Base-by-base conservation (phyloP, 1,140 invertebrate species). In the Gonatopus flavifemur region DNA sequence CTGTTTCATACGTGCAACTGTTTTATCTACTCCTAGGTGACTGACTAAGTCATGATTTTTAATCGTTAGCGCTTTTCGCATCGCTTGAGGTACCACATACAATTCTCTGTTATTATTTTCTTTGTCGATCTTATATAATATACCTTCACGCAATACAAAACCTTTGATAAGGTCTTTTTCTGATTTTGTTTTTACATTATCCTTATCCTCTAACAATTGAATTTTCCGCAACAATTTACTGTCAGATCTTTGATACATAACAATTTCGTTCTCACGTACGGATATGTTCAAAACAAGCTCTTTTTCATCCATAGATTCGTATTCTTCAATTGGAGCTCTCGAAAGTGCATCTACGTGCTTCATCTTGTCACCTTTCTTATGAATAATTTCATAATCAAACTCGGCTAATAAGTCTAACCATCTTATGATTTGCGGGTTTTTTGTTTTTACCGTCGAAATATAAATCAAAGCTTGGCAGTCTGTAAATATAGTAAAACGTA, bases 121-220 rank as follows among this genome's bases (percentile, higher is more conserved):
- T n/a, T n/a, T n/a, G n/a, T n/a, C n/a, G 3, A 44, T 44, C 13
- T 50, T 31, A 45, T 54, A 51, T 18, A 45, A 54, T 43, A 49
- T 19, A 4, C 21, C 39, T 15, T 41, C 30, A 5, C 28, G 39
- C 33, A 46, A 40, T 6, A 37, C 41, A 19, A 46, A 55, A 8
- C 50, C 43, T 15, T 50, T 22, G 41, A 33, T 12, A 36, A 36
- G 7, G 49, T 25, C 0, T 55, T 30, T 1, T 46, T 15, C 31
- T 40, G 36, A 2, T 39, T 30, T 44, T 31, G 9, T 16, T n/a
- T n/a, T n/a, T n/a, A n/a, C n/a, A n/a, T n/a, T n/a, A n/a, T n/a
- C n/a, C n/a, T n/a, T n/a, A n/a, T n/a, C n/a, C n/a, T n/a, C n/a
- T n/a, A n/a, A n/a, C n/a, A n/a, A n/a, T n/a, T n/a, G n/a, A n/a